Base-by-base conservation (phyloP, 2,113 vertebrate species). In the Dicrurus megarhynchus region DNA sequence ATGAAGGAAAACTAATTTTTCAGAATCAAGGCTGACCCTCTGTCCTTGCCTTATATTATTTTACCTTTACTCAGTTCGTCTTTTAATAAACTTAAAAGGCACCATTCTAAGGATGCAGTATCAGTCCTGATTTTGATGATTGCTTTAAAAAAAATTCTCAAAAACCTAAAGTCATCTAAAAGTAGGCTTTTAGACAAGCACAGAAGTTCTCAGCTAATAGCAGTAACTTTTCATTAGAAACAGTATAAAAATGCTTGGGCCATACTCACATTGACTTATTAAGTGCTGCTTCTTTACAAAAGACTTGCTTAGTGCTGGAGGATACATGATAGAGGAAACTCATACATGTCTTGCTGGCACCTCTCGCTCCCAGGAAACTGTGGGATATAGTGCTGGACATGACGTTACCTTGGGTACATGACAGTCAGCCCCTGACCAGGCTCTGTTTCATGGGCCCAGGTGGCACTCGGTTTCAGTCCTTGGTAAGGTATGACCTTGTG, bases 341-440 rank as follows among this genome's bases (percentile, higher is more conserved):
- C 99, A 98, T 99, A 94, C 92, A 95, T 93, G 98, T 98, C 98
- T 98, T 98, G 98, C 98, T 98, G 96, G 97, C 95, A 96, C 90
- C 92, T 92, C 88, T 95, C 30, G 2, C 98, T 98, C 99, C 99
- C 99, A 99, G 99, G 98, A 99, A 99, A 99, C 96, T 98, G 99
- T 99, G 99, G 99, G 99, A 99, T 97, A 98, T 99, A 98, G 99
- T 98, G 98, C 98, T 99, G 98, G 99, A 99, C 98, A 98, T 99
- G 99, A 98, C 99, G 99, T 99, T 99, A 98, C 99, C 99, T 99
- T 99, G 99, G 98, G 99, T 99, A 99, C 99, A 99, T 99, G 99
- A 99, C 98, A 99, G 99, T 99, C 99, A 99, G 99, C 99, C 99
- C 99, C 99, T 97, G 99, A 99, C 99, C 99, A 99, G 99, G 98